phyloP scores from a whole-genome alignment of 1,140 invertebrate species.

The Periplaneta americana region DNA sequence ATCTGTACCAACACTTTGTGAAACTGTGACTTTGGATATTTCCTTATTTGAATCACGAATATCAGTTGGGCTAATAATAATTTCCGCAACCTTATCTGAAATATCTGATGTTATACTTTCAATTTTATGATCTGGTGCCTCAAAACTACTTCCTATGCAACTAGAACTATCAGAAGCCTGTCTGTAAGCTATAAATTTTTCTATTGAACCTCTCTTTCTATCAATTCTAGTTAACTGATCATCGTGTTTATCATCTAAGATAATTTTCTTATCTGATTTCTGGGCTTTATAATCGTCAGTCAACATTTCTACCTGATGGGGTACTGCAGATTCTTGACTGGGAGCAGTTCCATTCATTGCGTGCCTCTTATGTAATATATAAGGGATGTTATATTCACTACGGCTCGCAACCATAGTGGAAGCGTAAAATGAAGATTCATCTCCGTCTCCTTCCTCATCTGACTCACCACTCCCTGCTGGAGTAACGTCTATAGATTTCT shows the following conservation, averaged over 20 bases:
- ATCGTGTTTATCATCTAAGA: neutral
- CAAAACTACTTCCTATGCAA: no score
- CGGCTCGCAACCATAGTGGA: conserved; percentile 52
- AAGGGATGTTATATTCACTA: conserved; percentile 66
- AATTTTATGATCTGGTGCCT: neutral
- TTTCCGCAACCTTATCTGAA: neutral
- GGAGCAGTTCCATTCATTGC: conserved; percentile 72
- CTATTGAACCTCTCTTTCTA: neutral
- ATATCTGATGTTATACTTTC: neutral
- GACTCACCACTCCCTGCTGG: conserved; percentile 51
- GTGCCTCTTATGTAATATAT: conserved; percentile 73
- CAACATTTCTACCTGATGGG: neutral
- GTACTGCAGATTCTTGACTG: neutral
- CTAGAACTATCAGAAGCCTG: neutral
- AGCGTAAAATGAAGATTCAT: neutral
- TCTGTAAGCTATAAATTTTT: neutral
- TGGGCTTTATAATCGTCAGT: neutral
- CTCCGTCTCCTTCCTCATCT: neutral
- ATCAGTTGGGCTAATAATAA: neutral
- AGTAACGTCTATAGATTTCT: conserved; percentile 78
- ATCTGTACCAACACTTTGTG: neutral
- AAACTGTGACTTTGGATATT: neutral
- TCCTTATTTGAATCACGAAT: neutral
- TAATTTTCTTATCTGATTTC: neutral
- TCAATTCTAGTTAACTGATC: neutral